These are phyloP conservation scores for Drosophila mauritiana DNA, from an alignment of 1,140 invertebrate species.

Conservation along the genomic window DNA sequence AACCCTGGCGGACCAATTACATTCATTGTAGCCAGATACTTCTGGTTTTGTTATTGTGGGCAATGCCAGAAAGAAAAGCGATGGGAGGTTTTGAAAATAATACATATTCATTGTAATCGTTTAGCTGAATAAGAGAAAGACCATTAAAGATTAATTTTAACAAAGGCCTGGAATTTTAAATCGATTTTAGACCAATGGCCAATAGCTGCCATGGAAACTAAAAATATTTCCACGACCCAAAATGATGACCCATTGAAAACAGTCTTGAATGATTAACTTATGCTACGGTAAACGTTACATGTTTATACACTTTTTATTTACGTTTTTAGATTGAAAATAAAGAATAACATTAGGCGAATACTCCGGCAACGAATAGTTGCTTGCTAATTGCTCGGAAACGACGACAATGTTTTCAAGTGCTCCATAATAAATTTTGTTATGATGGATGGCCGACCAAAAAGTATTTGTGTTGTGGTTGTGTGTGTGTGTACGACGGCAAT, in stretches of 20 bases:
- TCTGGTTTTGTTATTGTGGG: background rate
- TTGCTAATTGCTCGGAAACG: constrained; percentile 23
- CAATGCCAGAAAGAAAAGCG: background rate
- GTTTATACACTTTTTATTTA: constrained; percentile 51
- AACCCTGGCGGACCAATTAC: constrained; percentile 35
- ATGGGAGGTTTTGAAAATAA: too few relatives aligned
- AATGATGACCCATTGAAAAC: too few relatives aligned
- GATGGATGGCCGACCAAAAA: constrained; percentile 14
- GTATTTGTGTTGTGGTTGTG: constrained; percentile 4
- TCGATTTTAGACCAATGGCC: background rate
- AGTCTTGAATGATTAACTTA: background rate
- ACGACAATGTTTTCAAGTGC: constrained; percentile 5
- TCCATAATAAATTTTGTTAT: constrained; percentile 33
- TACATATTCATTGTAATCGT: too few relatives aligned
- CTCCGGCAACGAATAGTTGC: constrained; percentile 25
- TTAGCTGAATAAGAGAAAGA: background rate
- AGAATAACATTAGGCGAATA: constrained; percentile 51
- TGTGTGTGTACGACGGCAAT: constrained; percentile 54
- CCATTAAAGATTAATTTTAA: background rate
- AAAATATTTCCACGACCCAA: too few relatives aligned
- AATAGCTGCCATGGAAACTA: background rate
- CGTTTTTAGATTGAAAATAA: constrained; percentile 43
- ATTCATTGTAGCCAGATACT: constrained; percentile 21
- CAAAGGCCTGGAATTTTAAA: background rate
- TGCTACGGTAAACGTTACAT: background rate